Evolutionary conservation across 2,888 invertebrate genomes (phyloP).

Genomic region (Pilophorus perplexus): DNA sequence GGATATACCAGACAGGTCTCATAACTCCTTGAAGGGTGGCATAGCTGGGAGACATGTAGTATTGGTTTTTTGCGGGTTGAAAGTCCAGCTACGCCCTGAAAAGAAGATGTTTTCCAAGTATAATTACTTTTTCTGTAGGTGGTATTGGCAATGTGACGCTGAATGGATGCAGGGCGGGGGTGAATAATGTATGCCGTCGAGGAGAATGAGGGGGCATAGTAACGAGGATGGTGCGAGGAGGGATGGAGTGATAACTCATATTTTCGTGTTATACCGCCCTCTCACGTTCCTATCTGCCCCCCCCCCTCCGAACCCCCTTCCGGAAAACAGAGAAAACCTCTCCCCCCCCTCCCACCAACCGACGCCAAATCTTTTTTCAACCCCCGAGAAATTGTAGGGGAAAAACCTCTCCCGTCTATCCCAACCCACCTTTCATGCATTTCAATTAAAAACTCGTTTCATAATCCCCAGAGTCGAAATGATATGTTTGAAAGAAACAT

Average conservation of each 20-base stretch:
- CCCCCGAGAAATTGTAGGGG: background rate
- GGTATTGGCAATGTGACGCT: conserved; percentile 13
- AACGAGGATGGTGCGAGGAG: conserved; percentile 1
- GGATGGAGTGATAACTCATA: conserved; percentile 11
- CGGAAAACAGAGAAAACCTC: conserved; percentile 15
- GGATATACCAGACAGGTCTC: conserved; percentile 12
- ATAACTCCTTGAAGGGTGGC: background rate
- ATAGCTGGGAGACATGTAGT: background rate
- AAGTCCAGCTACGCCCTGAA: conserved; percentile 1
- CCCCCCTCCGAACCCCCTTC: background rate
- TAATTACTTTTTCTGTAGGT: conserved; percentile 23
- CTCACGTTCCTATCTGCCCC: conserved; percentile 1
- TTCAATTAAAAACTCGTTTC: conserved; percentile 39
- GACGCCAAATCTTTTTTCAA: background rate
- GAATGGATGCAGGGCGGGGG: background rate
- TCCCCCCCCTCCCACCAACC: background rate
- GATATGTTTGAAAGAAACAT: conserved; percentile 29
- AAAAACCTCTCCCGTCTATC: background rate
- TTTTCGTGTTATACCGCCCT: conserved; percentile 24
- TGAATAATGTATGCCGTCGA: conserved; percentile 23
- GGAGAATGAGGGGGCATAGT: conserved; percentile 6
- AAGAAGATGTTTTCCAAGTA: conserved; percentile 18
- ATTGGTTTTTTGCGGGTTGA: conserved; percentile 1
- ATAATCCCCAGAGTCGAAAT: conserved; percentile 32
- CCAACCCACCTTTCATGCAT: background rate